Evolutionary conservation across 1,140 invertebrate genomes (phyloP).

Genomic region (Drosophila teissieri): DNA sequence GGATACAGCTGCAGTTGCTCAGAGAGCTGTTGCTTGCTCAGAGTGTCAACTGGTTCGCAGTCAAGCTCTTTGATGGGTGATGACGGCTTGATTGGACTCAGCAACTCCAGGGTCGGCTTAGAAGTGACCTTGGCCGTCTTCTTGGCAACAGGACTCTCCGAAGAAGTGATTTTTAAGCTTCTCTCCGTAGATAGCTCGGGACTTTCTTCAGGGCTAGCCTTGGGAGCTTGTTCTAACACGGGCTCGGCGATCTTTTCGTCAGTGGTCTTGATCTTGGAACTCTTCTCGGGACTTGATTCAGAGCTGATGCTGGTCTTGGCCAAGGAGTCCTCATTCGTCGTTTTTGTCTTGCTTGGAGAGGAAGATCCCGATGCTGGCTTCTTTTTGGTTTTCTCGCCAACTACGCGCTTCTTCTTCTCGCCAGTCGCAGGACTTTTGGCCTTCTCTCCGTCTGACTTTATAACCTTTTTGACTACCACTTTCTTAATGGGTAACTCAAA

Average conservation of each 20-base stretch:
- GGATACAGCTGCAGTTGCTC: constrained; percentile 38
- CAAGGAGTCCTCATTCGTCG: constrained; percentile 1
- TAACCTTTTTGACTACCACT: constrained; percentile 32
- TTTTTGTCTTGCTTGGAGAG: constrained; percentile 33
- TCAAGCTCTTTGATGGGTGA: constrained; percentile 52
- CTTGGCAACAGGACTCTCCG: constrained; percentile 17
- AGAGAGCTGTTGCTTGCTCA: constrained; percentile 52
- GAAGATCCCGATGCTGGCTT: constrained; percentile 27
- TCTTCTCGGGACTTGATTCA: constrained; percentile 17
- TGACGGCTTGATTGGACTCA: constrained; percentile 16
- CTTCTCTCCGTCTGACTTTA: constrained; percentile 52
- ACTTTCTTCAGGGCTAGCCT: constrained; percentile 15
- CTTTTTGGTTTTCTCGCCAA: constrained; percentile 32
- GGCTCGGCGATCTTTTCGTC: not conserved
- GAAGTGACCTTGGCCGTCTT: not conserved
- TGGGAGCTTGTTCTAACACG: constrained; percentile 7
- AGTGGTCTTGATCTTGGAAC: not conserved
- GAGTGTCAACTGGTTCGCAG: constrained; percentile 33
- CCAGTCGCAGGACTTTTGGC: constrained; percentile 44
- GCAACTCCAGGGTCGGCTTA: not conserved
- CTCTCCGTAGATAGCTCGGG: constrained; percentile 8
- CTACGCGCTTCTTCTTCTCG: constrained; percentile 51
- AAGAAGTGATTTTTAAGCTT: not conserved
- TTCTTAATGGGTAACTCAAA: constrained; percentile 67
- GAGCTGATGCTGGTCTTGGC: constrained; percentile 1